phyloP scores from a whole-genome alignment of 2,113 vertebrate genomes.

The Rhombomys opimus region DNA sequence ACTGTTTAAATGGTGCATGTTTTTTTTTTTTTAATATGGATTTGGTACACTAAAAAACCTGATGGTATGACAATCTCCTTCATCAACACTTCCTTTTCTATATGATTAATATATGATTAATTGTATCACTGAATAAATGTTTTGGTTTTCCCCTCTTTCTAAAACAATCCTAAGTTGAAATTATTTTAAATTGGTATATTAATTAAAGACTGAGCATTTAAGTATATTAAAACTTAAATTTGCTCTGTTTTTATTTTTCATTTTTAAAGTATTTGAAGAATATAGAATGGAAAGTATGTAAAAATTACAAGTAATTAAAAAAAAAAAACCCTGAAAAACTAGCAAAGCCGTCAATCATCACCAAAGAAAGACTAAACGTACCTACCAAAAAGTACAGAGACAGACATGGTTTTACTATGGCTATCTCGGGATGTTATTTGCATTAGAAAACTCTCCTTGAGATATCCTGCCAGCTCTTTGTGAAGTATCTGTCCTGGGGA shows the following conservation, averaged over 20 bases:
- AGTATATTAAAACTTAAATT: background rate
- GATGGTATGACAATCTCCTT: constrained; percentile 65
- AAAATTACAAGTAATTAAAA: background rate
- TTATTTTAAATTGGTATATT: constrained; percentile 36
- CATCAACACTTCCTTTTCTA: constrained; percentile 71
- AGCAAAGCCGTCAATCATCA: background rate
- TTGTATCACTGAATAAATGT: constrained; percentile 46
- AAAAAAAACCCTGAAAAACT: background rate
- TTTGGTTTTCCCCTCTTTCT: background rate
- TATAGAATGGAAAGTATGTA: background rate
- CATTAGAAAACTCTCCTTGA: background rate
- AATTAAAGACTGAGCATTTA: constrained; percentile 40
- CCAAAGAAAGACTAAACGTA: background rate
- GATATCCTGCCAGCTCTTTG: background rate
- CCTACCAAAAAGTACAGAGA: background rate
- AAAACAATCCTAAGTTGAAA: constrained; percentile 34
- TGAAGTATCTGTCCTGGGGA: background rate
- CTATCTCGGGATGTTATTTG: background rate
- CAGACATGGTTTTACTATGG: background rate
- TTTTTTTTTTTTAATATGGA: constrained; percentile 55
- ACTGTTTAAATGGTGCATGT: constrained; percentile 82
- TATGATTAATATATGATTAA: constrained; percentile 44
- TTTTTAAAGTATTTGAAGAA: background rate
- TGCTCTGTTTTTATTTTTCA: background rate
- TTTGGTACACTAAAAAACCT: constrained; percentile 64